These are phyloP conservation scores for Stictocephala bisonia DNA, from an alignment of 2,888 invertebrate species.

Conservation along the genomic window DNA sequence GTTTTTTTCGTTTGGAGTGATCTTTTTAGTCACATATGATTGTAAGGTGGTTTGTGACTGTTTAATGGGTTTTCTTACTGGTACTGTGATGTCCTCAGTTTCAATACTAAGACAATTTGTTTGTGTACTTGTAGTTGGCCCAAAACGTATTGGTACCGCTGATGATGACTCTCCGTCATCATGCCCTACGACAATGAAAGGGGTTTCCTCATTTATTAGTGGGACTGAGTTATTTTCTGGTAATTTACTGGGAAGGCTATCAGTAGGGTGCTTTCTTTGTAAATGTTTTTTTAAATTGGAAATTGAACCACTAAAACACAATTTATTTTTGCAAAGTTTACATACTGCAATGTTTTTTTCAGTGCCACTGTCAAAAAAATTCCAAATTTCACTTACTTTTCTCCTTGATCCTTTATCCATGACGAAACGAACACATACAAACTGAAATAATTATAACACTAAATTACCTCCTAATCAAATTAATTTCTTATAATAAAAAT, in stretches of 20 bases:
- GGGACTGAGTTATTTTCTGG: background rate
- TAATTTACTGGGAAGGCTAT: background rate
- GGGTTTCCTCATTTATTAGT: constrained; percentile 4
- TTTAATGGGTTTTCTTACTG: too few species aligned
- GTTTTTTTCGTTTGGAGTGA: constrained; percentile 25
- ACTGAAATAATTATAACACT: too few species aligned
- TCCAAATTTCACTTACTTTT: constrained; percentile 27
- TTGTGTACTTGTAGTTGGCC: background rate
- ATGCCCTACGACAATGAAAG: background rate
- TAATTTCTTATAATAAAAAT: too few species aligned
- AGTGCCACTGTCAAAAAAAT: background rate
- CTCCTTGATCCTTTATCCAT: too few species aligned
- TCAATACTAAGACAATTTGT: too few species aligned
- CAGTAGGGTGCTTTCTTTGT: constrained; percentile 30
- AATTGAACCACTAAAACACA: background rate
- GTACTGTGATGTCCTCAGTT: too few species aligned
- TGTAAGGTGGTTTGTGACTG: too few species aligned
- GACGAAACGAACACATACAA: too few species aligned
- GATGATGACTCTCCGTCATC: background rate
- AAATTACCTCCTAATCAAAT: too few species aligned
- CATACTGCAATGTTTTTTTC: background rate
- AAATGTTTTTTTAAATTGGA: too few species aligned
- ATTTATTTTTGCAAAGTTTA: constrained; percentile 7
- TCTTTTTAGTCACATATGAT: constrained; percentile 5
- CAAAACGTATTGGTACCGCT: background rate